These are phyloP conservation scores for Brachionus rotundiformis DNA, from an alignment of 1,140 invertebrate species.

Conservation along the genomic window DNA sequence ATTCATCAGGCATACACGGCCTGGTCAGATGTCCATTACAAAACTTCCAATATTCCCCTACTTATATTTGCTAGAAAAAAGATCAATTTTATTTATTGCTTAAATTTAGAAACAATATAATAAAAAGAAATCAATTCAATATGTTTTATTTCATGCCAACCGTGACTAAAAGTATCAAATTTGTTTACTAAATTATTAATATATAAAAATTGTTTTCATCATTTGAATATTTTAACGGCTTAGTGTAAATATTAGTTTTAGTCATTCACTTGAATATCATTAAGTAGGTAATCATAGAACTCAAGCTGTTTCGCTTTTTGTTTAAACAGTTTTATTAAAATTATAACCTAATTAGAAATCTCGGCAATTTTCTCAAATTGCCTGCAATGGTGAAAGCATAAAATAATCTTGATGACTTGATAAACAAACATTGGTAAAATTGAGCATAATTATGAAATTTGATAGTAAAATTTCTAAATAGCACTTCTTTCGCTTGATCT, in stretches of 20 bases:
- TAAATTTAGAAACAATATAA: neutral
- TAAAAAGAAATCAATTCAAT: neutral
- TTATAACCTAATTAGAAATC: neutral
- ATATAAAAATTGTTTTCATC: neutral
- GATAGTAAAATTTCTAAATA: neutral
- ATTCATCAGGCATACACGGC: neutral
- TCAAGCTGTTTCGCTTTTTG: conserved; percentile 11
- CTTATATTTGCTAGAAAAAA: neutral
- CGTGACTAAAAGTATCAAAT: conserved; percentile 13
- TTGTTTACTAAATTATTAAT: neutral
- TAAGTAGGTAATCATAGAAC: neutral
- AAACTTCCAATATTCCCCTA: neutral
- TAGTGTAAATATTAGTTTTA: neutral
- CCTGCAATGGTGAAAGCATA: no score
- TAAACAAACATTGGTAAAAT: no score
- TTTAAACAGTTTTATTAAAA: neutral
- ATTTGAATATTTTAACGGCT: conserved; percentile 7
- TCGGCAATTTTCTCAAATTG: no score
- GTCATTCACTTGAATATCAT: conserved; percentile 7
- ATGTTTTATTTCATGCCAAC: neutral
- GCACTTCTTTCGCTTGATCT: neutral
- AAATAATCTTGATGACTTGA: no score
- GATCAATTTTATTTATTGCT: neutral
- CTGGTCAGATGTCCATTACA: neutral
- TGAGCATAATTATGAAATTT: neutral